Percentiles rank a stretch among this genome's conserved stretches.
Evolutionary conservation across 2,888 invertebrate genomes (phyloP).

Genomic region (Tinea trinotella): DNA sequence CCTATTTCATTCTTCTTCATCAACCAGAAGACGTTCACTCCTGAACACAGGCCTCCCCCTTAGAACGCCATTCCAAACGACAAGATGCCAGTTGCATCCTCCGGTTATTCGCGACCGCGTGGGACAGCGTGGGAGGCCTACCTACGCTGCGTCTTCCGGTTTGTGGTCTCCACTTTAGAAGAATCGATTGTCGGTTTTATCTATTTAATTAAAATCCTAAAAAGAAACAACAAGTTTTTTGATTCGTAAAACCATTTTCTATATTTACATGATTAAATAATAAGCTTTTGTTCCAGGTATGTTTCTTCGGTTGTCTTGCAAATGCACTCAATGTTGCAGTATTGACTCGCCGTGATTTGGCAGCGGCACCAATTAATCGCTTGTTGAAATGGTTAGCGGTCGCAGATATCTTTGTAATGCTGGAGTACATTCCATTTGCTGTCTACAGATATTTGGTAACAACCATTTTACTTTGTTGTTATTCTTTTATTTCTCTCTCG

Average conservation of each 20-base stretch:
- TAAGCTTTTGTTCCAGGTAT: conserved; percentile 65
- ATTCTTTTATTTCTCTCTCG: too few species aligned
- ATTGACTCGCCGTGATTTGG: conserved; percentile 85
- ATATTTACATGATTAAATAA: too few species aligned
- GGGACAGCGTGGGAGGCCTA: too few species aligned
- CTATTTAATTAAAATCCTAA: neutral
- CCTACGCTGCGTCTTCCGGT: too few species aligned
- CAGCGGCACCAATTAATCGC: conserved; percentile 87
- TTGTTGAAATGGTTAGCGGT: conserved; percentile 89
- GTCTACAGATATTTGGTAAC: conserved; percentile 53
- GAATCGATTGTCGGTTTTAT: too few species aligned
- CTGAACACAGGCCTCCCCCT: too few species aligned
- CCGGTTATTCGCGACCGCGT: too few species aligned
- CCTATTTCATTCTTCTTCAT: too few species aligned
- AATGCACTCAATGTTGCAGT: conserved; percentile 91
- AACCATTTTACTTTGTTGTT: conserved; percentile 34
- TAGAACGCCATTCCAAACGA: too few species aligned
- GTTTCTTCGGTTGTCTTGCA: conserved; percentile 88
- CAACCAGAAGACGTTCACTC: too few species aligned
- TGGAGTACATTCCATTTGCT: conserved; percentile 75
- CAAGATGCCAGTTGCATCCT: too few species aligned
- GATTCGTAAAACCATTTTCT: neutral
- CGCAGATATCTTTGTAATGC: conserved; percentile 92
- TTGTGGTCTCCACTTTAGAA: too few species aligned
- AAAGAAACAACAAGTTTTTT: neutral